Conservation (phyloP, 1,140 invertebrate genomes). For the Chelonus insularis region DNA sequence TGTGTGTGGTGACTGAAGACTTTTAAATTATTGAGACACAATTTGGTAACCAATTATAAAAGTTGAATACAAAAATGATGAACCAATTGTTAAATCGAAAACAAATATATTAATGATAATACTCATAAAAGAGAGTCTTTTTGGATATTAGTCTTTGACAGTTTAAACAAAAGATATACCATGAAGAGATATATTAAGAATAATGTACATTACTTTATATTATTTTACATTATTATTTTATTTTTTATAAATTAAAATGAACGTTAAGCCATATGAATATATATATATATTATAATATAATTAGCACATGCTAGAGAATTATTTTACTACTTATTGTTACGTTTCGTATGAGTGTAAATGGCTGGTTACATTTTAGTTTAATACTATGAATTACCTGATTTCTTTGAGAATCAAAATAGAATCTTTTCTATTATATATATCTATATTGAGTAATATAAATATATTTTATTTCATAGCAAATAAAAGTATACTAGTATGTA, state of each 20-base stretch:
- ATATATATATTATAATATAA: constrained; percentile 40
- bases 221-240: constrained; percentile 52
- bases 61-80: too few relatives aligned
- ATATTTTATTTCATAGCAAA: too few relatives aligned
- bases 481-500: too few relatives aligned
- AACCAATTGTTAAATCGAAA: background rate
- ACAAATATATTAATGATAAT: background rate
- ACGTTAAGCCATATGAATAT: background rate
- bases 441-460: too few relatives aligned
- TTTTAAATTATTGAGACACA: too few relatives aligned
- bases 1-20: too few relatives aligned
- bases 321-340: constrained; percentile 34
- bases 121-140: constrained; percentile 23
- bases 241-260: constrained; percentile 30
- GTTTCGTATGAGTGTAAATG: constrained; percentile 36
- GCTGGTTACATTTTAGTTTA: constrained; percentile 43
- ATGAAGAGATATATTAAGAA: constrained; percentile 34
- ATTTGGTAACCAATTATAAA: too few relatives aligned
- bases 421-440: background rate
- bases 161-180: constrained; percentile 20
- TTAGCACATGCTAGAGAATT: constrained; percentile 28
- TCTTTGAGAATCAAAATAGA: constrained; percentile 37
- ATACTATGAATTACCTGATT: constrained; percentile 38
- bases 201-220: constrained; percentile 44
- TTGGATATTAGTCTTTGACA: constrained; percentile 34